Evolutionary conservation across 1,140 invertebrate species (phyloP).

Genomic region (Bilobella aurantiaca): DNA sequence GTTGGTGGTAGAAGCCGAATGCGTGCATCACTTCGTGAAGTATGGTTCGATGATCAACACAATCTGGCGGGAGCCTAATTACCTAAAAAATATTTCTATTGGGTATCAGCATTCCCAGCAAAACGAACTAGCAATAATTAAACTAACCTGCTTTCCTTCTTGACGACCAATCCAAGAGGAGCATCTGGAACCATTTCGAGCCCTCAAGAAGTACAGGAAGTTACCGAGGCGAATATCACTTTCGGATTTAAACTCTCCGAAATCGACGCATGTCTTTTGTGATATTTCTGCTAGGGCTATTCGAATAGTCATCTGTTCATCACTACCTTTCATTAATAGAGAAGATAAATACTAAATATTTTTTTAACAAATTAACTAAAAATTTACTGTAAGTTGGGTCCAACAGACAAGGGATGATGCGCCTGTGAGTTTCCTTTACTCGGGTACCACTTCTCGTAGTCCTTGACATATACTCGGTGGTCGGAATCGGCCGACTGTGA

Average conservation of each 20-base stretch:
- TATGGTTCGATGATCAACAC: slow-evolving; percentile 33
- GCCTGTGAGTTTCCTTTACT: not conserved
- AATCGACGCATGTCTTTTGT: not conserved
- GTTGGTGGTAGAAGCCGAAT: slow-evolving; percentile 39
- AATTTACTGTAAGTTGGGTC: not conserved
- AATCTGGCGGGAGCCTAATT: not conserved
- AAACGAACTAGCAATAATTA: too few species aligned
- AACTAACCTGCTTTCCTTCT: not conserved
- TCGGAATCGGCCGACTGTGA: not conserved
- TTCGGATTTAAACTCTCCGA: not conserved
- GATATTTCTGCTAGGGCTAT: not conserved
- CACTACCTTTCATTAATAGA: not conserved
- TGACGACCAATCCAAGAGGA: not conserved
- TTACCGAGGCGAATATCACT: not conserved
- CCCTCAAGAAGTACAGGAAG: not conserved
- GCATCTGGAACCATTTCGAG: not conserved
- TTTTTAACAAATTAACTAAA: too few species aligned
- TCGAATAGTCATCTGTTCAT: not conserved
- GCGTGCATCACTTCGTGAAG: slow-evolving; percentile 40
- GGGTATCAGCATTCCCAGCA: not conserved
- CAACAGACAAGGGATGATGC: not conserved
- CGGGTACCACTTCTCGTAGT: not conserved
- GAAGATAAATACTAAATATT: not conserved
- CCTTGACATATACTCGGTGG: not conserved
- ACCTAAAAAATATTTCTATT: not conserved